Evolutionary conservation across 2,113 vertebrate genomes (phyloP).

Genomic region (Xiphophorus couchianus): DNA sequence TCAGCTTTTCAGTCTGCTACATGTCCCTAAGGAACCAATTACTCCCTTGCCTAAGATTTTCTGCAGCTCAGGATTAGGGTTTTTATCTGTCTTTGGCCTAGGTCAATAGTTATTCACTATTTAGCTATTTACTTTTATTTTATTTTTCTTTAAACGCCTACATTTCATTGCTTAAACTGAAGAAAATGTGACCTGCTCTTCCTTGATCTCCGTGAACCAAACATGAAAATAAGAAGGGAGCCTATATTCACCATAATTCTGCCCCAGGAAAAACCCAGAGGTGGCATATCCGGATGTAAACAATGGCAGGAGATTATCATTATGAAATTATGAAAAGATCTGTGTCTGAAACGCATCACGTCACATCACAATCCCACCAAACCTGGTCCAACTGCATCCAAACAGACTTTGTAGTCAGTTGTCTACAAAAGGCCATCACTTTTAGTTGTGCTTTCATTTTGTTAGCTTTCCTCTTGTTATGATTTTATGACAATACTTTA

Average conservation of each 20-base stretch:
- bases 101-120: slow-evolving; percentile 47
- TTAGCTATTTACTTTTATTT: slow-evolving; percentile 27
- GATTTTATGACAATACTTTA: no score
- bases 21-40: slow-evolving; percentile 81
- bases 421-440: no score
- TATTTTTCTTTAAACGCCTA: slow-evolving; percentile 22
- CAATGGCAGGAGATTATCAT: no score
- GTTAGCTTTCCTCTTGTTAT: no score
- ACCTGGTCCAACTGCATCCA: no score
- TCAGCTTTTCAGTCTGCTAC: slow-evolving; percentile 56
- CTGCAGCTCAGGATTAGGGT: slow-evolving; percentile 62
- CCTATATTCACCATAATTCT: slow-evolving; percentile 2
- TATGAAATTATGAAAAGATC: no score
- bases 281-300: no score
- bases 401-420: no score
- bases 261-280: no score
- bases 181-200: background rate
- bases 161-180: slow-evolving; percentile 12
- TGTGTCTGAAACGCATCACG: no score
- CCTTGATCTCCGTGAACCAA: background rate
- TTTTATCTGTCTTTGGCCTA: slow-evolving; percentile 67
- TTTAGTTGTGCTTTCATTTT: no score
- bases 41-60: slow-evolving; percentile 65
- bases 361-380: no score
- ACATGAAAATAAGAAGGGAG: slow-evolving; percentile 37